Evolutionary conservation across 2,888 invertebrate species (phyloP), one percentile per base, ranked within the genome.

Genomic region (Synanthedon formicaeformis): DNA sequence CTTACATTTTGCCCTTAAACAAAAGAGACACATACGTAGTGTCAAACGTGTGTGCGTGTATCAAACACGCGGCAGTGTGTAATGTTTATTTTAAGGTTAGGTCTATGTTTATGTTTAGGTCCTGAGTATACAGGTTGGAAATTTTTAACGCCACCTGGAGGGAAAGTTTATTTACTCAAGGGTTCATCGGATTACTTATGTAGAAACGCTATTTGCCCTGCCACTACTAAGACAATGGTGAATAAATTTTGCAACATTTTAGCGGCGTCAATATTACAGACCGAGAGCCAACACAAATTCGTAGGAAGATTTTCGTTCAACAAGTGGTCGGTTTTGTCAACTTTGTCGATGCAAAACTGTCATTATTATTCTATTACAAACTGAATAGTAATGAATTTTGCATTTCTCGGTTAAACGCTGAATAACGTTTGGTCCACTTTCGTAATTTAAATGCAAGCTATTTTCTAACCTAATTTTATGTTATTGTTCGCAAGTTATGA

Each of bases 281-380:
- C 23, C 64, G 63, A 62, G 61, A 64, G 67, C 66, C 67, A 68
- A 69, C 73, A 74, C 75, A 79, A 81, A 81, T 81, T 79, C 75
- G 74, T 66, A 75, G 75, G 71, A 81, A 83, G 81, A 81, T 79
- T 77, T 77, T 68, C 71, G 75, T 75, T 79, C 84, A 83, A 84
- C 84, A 85, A 81, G 83, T 85, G 82, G 78, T 62, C 65, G 67
- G 63, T 72, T 56, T 50, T 13, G 6, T 45, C 52, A 14, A 51
- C 52, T 41, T 48, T 13, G 45, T 52, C 62, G 62, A 67, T 66
- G 67, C 65, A 64, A 67, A 67, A 65, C 68, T 34, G 34, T 10
- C 34, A 2, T 34, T 34, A 2, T 34, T 34, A 34, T 34, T 34
- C 34, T 34, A 34, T 8, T 5, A 45, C 45, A 45, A 45, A 45